A percentile compares a stretch with the other conserved stretches of the same genome.
phyloP scores from a whole-genome alignment of 2,113 vertebrate genomes.

The Microtus ochrogaster region DNA sequence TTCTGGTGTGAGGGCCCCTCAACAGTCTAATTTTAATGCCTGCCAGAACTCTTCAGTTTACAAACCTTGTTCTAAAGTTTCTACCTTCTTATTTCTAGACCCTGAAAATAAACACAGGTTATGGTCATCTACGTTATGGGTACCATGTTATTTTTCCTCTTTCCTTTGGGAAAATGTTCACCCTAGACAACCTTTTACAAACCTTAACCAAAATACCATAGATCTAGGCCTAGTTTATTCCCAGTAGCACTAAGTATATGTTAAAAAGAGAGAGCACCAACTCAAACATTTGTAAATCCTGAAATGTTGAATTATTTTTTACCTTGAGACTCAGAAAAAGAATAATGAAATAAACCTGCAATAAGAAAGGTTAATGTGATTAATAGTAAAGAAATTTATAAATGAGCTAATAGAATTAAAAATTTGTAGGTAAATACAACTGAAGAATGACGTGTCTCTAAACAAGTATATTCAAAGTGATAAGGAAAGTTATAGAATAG shows the following conservation, averaged over 20 bases:
- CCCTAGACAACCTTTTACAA: background rate
- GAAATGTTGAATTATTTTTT: background rate
- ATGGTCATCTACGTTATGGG: background rate
- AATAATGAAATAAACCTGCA: background rate
- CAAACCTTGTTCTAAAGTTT: background rate
- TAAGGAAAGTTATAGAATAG: background rate
- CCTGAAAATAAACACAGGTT: background rate
- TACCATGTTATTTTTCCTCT: background rate
- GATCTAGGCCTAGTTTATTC: background rate
- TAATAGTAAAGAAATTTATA: background rate
- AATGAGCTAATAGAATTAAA: background rate
- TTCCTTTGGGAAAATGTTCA: background rate
- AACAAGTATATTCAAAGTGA: background rate
- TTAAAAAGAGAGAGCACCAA: background rate
- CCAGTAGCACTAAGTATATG: background rate
- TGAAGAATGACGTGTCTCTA: background rate
- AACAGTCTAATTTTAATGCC: background rate
- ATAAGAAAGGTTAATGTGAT: background rate
- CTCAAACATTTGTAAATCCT: background rate
- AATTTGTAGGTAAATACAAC: background rate
- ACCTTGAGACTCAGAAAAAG: conserved; percentile 15
- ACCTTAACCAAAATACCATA: background rate
- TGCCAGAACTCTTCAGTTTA: background rate
- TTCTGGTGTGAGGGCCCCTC: background rate
- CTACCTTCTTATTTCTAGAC: background rate